phyloP scores from a whole-genome alignment of 2,888 invertebrate species.

The Boloria euphrosyne region DNA sequence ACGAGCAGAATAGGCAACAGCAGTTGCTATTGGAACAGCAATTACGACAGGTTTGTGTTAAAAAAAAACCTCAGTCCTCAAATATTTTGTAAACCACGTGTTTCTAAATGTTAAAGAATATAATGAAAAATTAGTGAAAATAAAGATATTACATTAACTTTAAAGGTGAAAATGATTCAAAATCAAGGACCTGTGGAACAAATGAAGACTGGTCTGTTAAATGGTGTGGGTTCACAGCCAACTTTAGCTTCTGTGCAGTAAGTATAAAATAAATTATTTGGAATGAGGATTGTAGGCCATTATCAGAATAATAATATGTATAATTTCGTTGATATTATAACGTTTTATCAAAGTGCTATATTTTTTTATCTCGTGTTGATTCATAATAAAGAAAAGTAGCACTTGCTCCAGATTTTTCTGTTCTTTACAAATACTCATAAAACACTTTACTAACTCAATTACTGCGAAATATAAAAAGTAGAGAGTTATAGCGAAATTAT shows the following conservation, averaged over 20 bases:
- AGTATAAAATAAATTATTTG: slow-evolving; percentile 47
- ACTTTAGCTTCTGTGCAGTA: slow-evolving; percentile 66
- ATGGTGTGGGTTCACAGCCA: slow-evolving; percentile 70
- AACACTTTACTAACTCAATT: too few relatives aligned
- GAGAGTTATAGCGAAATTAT: not conserved
- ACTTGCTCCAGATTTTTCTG: too few relatives aligned
- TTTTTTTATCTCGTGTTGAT: too few relatives aligned
- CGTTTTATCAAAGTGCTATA: too few relatives aligned
- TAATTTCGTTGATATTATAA: too few relatives aligned
- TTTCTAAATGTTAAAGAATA: too few relatives aligned
- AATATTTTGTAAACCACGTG: too few relatives aligned
- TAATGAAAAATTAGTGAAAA: not conserved
- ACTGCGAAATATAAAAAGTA: too few relatives aligned
- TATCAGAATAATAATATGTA: too few relatives aligned
- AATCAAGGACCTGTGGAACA: slow-evolving; percentile 71
- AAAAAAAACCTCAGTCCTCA: not conserved
- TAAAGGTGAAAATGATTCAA: slow-evolving; percentile 76
- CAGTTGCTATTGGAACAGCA: slow-evolving; percentile 74
- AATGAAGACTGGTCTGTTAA: slow-evolving; percentile 64
- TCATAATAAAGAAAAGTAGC: too few relatives aligned
- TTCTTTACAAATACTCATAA: too few relatives aligned
- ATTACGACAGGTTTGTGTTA: slow-evolving; percentile 65
- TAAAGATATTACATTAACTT: slow-evolving; percentile 12
- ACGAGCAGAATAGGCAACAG: slow-evolving; percentile 77
- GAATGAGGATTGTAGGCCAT: too few relatives aligned